phyloP scores from a whole-genome alignment of 53 echinoderm and acorn worm species.

The Arbacia lixula region DNA sequence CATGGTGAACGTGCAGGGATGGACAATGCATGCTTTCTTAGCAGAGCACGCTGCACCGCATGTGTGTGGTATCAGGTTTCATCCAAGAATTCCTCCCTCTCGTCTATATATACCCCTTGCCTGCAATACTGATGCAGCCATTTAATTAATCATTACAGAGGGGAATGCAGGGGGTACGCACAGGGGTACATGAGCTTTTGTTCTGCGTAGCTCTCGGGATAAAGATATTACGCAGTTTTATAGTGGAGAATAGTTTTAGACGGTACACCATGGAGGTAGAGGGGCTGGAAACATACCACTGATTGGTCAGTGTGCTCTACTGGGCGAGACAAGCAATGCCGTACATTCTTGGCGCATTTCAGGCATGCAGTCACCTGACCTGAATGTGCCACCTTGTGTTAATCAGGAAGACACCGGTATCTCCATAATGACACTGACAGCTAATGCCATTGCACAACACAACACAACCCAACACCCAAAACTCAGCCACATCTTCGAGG shows the following conservation, averaged over 20 bases:
- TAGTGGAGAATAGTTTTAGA: too few relatives aligned
- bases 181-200: neutral
- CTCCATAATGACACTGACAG: neutral
- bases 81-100: conserved; percentile 7
- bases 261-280: too few relatives aligned
- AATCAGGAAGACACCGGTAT: neutral
- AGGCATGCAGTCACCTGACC: conserved; percentile 1
- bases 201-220: neutral
- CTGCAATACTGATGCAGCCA: neutral
- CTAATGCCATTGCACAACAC: too few relatives aligned
- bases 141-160: conserved; percentile 30
- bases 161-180: neutral
- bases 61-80: conserved; percentile 8
- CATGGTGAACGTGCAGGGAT: too few relatives aligned
- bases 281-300: too few relatives aligned
- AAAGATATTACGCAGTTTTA: too few relatives aligned
- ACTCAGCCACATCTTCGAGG: too few relatives aligned
- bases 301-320: too few relatives aligned
- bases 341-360: neutral
- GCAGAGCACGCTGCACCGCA: neutral
- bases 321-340: too few relatives aligned
- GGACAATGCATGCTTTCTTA: too few relatives aligned
- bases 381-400: conserved; percentile 28
- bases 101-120: conserved; percentile 17
- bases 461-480: too few relatives aligned